Conservation (phyloP, 2,113 vertebrate species). For the Aphelocoma coerulescens region DNA sequence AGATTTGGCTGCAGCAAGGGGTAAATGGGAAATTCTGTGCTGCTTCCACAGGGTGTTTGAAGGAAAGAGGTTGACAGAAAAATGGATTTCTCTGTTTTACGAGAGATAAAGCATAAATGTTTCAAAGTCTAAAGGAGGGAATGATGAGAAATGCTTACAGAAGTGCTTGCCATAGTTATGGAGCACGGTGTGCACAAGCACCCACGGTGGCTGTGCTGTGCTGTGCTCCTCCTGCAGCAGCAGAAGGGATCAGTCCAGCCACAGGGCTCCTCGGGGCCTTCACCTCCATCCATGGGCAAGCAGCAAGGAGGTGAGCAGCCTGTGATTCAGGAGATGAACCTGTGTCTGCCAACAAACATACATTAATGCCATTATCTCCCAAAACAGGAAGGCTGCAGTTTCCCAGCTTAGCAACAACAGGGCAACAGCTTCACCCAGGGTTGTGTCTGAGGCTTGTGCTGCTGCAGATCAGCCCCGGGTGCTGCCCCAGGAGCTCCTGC, state of each 20-base stretch:
- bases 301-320: not conserved
- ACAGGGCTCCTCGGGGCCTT: not conserved
- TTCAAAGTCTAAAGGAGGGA: not conserved
- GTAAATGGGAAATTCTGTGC: not conserved
- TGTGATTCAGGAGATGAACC: not conserved
- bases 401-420: not conserved
- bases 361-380: not conserved
- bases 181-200: not conserved
- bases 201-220: not conserved
- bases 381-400: not conserved
- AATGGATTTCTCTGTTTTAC: not conserved
- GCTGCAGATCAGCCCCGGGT: fast-evolving
- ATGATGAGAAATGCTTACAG: not conserved
- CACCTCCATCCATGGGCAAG: not conserved
- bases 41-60: not conserved
- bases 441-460: not conserved
- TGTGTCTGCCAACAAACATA: not conserved
- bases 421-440: fast-evolving
- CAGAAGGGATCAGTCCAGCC: not conserved
- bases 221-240: not conserved
- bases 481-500: fast-evolving
- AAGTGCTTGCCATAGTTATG: not conserved
- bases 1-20: not conserved
- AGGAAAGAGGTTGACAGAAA: not conserved
- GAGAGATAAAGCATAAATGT: not conserved